A percentile compares a stretch with the other conserved stretches of the same genome.
Conservation (phyloP, 2,113 vertebrate genomes). For the Mixornis gularis region DNA sequence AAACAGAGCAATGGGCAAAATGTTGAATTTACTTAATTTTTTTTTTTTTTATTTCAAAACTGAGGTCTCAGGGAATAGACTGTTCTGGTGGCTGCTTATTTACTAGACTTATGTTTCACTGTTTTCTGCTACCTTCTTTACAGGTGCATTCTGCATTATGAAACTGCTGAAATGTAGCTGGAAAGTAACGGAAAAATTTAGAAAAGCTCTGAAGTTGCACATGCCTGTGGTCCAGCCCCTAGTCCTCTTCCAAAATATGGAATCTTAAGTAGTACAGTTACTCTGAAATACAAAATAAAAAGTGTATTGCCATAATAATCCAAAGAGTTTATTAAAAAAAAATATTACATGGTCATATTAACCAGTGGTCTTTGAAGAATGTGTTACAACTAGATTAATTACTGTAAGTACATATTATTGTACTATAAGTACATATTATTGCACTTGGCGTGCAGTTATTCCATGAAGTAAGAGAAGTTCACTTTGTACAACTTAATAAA, state of each 20-base stretch:
- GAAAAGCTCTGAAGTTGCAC: neutral
- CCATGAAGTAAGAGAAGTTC: neutral
- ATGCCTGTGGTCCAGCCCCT: neutral
- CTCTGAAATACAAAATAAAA: neutral
- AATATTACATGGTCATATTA: neutral
- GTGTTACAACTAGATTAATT: neutral
- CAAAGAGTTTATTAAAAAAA: neutral
- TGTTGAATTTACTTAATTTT: neutral
- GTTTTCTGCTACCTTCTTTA: neutral
- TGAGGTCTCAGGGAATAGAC: neutral
- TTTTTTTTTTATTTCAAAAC: neutral
- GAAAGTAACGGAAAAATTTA: neutral
- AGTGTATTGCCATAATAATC: neutral
- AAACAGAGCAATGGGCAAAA: neutral
- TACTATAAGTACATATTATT: neutral
- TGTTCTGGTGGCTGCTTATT: neutral
- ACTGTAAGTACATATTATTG: neutral
- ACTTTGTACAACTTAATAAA: neutral
- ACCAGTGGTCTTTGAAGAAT: neutral
- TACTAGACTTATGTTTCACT: accelerated
- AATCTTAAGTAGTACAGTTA: neutral
- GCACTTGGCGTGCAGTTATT: neutral
- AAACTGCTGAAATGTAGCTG: neutral
- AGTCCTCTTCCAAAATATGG: neutral
- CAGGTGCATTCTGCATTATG: neutral